Evolutionary conservation across 2,797 vertebrate genomes (phyloP).

Genomic region (Podargus strigoides): DNA sequence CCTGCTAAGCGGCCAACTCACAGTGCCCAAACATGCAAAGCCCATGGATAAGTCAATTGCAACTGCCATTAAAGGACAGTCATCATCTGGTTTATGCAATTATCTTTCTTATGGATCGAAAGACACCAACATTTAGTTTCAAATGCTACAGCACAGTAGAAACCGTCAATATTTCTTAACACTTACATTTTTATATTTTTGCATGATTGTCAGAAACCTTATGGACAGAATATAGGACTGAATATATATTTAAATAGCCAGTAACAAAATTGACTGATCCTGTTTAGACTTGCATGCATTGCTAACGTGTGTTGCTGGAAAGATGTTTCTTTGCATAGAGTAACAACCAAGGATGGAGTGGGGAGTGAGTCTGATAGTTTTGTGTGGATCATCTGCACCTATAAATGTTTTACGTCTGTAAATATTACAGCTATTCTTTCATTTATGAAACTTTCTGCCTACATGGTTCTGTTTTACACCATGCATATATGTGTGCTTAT

Average conservation of each 20-base stretch:
- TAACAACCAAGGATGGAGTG: not conserved
- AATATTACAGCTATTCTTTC: not conserved
- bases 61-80: not conserved
- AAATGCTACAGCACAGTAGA: not conserved
- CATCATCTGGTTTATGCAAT: not conserved
- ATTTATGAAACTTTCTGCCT: not conserved
- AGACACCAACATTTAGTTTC: not conserved
- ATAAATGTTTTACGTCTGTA: not conserved
- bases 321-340: not conserved
- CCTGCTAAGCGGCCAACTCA: not conserved
- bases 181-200: not conserved
- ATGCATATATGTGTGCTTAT: not conserved
- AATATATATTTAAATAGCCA: not conserved
- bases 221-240: not conserved
- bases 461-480: not conserved
- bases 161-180: not conserved
- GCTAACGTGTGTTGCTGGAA: not conserved
- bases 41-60: not conserved
- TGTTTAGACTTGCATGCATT: not conserved
- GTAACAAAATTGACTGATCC: not conserved
- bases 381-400: not conserved
- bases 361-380: not conserved
- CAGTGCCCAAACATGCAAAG: not conserved
- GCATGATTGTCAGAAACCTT: not conserved
- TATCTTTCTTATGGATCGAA: not conserved